Base-by-base conservation (phyloP, 2,113 vertebrate species). In the Siniperca knerii region DNA sequence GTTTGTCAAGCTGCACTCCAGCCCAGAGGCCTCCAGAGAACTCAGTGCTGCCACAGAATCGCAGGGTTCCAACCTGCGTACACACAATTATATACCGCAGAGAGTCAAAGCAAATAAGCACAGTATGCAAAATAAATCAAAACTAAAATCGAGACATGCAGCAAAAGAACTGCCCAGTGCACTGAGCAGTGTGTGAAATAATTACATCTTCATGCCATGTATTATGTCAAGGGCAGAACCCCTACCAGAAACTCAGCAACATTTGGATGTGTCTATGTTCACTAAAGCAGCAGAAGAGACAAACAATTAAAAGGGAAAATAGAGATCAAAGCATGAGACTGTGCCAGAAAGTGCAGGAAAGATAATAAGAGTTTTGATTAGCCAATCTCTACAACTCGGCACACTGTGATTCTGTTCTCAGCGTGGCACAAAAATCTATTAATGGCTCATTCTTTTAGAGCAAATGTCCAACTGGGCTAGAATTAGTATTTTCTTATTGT, bases 11-110 rank as follows among this genome's bases (percentile, higher is more conserved):
- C 83, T 99, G 98, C 88, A 99, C 88, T 50, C 98, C 98, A 40
- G 98, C 98, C 98, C 98, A 99, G 58, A 98, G 97, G 11, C 98
- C 98, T 40, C 95, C 96, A 9, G 98, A 97, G 94, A 99, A 99
- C 85, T 99, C 97, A 0, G 98, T 98, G 89, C 96, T 96, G 79
- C 98, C 98, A 79, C 97, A 98, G 94, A 98, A 99, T 40, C 96
- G 95, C 90, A 99, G 93, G 0, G 95, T 98, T 42, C 98, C 98
- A 46, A 97, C 95, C 98, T 99, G 89, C 3, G 8, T 2, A 25
- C 42, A 75, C 72, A 72, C 50, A 89, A 23, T 64, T 12, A 62
- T 15, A 66, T 0, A 54, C 42, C 4, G 20, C 21, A 68, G 20
- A 50, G 7, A 67, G 44, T 81, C 52, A 75, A 70, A 58, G 67